Percentiles rank a stretch among this genome's conserved stretches.
Evolutionary conservation across 2,888 invertebrate genomes (phyloP).

Genomic region (Enchytraeus crypticus): DNA sequence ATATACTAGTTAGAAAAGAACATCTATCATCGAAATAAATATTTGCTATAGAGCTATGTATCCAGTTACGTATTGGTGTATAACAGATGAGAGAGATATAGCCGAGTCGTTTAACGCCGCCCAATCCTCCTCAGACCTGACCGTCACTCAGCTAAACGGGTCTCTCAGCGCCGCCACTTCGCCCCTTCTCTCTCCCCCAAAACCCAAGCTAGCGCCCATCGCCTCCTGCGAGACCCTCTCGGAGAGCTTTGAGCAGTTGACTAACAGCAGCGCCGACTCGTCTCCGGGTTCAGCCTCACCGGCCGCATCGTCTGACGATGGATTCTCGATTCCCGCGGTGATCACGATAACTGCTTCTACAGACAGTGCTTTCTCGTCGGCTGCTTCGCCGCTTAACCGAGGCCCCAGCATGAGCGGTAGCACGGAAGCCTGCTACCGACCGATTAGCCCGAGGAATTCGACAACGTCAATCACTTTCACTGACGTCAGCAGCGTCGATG

Average conservation of each 20-base stretch:
- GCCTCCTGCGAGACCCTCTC: slow-evolving; percentile 47
- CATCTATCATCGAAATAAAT: too few species aligned
- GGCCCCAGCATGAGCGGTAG: neutral
- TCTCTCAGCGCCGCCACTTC: too few species aligned
- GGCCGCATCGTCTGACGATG: slow-evolving; percentile 5
- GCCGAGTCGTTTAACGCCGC: too few species aligned
- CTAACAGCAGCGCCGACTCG: slow-evolving; percentile 6
- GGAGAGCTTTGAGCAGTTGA: slow-evolving; percentile 26
- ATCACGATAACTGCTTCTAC: slow-evolving; percentile 15
- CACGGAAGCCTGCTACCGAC: neutral
- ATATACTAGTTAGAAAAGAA: too few species aligned
- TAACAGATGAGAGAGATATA: too few species aligned
- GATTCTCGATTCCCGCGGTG: slow-evolving; percentile 6
- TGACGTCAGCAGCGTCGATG: neutral
- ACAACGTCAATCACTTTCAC: slow-evolving; percentile 1
- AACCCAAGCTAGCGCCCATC: slow-evolving; percentile 44
- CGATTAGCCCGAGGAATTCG: slow-evolving; percentile 1
- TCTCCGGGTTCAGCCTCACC: slow-evolving; percentile 1
- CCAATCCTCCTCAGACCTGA: too few species aligned
- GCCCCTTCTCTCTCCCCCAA: slow-evolving; percentile 29
- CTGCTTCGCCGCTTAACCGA: slow-evolving; percentile 13
- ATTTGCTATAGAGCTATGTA: too few species aligned
- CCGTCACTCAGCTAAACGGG: too few species aligned
- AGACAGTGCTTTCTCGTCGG: slow-evolving; percentile 13
- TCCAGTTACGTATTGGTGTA: too few species aligned